These are phyloP conservation scores for Drosophila melanica DNA, from an alignment of 1,140 invertebrate genomes.

Conservation along the genomic window DNA sequence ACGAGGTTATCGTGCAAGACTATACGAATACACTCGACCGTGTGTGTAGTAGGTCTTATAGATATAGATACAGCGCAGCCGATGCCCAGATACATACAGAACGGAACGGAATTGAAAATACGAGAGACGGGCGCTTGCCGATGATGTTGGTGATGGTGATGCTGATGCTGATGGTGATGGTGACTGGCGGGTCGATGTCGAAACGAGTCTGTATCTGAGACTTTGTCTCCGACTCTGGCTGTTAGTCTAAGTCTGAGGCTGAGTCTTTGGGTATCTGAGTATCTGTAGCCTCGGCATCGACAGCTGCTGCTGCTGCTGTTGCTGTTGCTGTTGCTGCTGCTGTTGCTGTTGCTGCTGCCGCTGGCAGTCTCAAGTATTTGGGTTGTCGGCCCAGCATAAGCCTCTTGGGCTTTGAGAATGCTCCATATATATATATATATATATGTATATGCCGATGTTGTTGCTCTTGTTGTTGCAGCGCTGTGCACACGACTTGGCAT, in stretches of 20 bases:
- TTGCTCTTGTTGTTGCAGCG: conserved; percentile 16
- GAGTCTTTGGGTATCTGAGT: background rate
- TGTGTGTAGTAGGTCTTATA: conserved; percentile 22
- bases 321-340: background rate
- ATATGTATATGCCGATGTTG: conserved; percentile 13
- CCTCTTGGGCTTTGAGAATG: conserved; percentile 62
- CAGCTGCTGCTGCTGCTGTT: conserved; percentile 16
- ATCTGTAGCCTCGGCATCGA: conserved; percentile 47
- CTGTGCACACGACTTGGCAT: conserved; percentile 46
- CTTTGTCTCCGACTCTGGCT: background rate
- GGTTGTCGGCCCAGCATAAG: conserved; percentile 69
- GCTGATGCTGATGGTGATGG: too few species aligned
- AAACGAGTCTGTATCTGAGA: conserved; percentile 44
- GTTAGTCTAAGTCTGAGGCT: conserved; percentile 11
- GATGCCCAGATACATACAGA: conserved; percentile 40
- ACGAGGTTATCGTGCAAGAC: conserved; percentile 40
- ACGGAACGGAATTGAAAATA: conserved; percentile 1
- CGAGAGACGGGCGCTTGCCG: background rate
- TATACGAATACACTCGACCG: conserved; percentile 50
- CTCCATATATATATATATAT: conserved; percentile 43
- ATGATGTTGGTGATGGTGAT: conserved; percentile 8
- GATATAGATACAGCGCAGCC: conserved; percentile 45
- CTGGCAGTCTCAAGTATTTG: conserved; percentile 56
- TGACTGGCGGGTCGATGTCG: conserved; percentile 34
- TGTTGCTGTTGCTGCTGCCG: background rate